These are phyloP conservation scores for Napeogenes sylphis DNA, from an alignment of 2,888 invertebrate genomes.

Conservation along the genomic window DNA sequence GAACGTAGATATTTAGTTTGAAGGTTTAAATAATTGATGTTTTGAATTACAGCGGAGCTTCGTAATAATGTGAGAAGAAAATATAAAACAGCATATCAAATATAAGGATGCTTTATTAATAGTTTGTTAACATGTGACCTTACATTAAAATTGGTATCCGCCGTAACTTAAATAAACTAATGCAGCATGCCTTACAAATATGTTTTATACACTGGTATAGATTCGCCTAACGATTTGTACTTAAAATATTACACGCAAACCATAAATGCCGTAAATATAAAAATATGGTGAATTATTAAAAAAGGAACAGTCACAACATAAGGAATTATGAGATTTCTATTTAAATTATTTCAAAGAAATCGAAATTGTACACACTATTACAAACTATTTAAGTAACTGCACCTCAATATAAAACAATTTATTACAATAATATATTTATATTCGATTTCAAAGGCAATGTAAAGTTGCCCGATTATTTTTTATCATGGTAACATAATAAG, in stretches of 20 bases:
- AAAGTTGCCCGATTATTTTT: constrained; percentile 37
- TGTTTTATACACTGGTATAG: constrained; percentile 57
- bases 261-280: constrained; percentile 24
- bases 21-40: too few species aligned
- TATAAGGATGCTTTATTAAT: constrained; percentile 40
- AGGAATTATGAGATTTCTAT: constrained; percentile 15
- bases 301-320: constrained; percentile 15
- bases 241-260: constrained; percentile 38
- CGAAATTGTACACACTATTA: constrained; percentile 18
- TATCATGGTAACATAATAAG: constrained; percentile 44
- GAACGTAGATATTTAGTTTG: too few species aligned
- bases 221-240: constrained; percentile 53
- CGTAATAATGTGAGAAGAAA: neutral
- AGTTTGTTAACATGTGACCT: constrained; percentile 58
- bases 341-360: constrained; percentile 13
- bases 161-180: constrained; percentile 44
- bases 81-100: constrained; percentile 24
- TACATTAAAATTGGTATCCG: constrained; percentile 69
- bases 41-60: too few species aligned
- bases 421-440: neutral
- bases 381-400: constrained; percentile 26
- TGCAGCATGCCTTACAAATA: constrained; percentile 39
- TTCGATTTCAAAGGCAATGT: constrained; percentile 36
- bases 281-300: constrained; percentile 12
- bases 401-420: constrained; percentile 7